Evolutionary conservation across 2,888 invertebrate species (phyloP).

Genomic region (Nephrocerus scutellatus): DNA sequence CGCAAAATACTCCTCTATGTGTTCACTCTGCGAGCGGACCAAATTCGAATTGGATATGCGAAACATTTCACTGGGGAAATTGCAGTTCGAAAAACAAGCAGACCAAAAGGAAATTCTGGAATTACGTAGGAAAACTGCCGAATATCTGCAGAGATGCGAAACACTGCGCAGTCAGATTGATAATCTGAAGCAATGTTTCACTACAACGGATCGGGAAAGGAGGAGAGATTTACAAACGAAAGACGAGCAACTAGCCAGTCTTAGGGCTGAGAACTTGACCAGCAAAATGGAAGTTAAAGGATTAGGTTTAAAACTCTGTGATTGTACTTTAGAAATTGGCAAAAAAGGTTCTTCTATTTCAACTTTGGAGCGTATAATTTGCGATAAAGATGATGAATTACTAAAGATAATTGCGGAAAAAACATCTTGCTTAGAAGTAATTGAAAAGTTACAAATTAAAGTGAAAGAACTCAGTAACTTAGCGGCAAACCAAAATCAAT

Average conservation of each 20-base stretch:
- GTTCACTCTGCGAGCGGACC: conserved; percentile 31
- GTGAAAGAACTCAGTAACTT: too few species aligned
- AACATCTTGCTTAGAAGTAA: too few species aligned
- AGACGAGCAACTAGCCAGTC: neutral
- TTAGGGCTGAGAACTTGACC: neutral
- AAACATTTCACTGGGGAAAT: conserved; percentile 25
- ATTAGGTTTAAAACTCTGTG: too few species aligned
- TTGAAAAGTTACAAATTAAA: neutral
- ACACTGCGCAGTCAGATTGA: conserved; percentile 22
- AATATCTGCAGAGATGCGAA: conserved; percentile 25
- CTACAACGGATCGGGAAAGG: conserved; percentile 19
- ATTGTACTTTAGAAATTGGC: too few species aligned
- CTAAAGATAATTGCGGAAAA: neutral
- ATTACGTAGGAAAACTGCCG: conserved; percentile 25
- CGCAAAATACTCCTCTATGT: conserved; percentile 29
- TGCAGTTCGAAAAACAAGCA: conserved; percentile 24
- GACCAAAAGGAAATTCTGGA: conserved; percentile 24
- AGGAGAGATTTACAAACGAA: conserved; percentile 3
- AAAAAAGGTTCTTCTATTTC: too few species aligned
- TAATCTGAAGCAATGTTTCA: too few species aligned
- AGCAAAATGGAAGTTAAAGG: neutral
- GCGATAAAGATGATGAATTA: neutral
- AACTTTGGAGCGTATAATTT: too few species aligned
- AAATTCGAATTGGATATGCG: conserved; percentile 28
- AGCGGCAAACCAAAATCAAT: too few species aligned